Conservation (phyloP, 2,797 vertebrate species). For the Premnoplex brunnescens region DNA sequence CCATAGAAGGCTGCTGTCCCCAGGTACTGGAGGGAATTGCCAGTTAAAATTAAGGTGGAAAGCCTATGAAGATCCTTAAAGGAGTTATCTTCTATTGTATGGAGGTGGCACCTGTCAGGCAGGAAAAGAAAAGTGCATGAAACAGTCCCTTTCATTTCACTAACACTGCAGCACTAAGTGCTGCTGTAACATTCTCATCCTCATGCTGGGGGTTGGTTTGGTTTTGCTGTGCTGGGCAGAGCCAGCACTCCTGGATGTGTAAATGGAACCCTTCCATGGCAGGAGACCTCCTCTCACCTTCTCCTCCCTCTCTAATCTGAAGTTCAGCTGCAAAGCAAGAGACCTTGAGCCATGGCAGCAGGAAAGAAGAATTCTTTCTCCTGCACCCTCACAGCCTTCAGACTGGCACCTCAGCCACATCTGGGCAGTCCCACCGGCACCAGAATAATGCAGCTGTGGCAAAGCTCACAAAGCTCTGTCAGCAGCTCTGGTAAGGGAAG, state of each 20-base stretch:
- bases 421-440: background rate
- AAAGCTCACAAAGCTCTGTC: background rate
- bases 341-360: background rate
- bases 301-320: background rate
- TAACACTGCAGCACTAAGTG: background rate
- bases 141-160: background rate
- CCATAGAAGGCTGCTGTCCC: slow-evolving; percentile 63
- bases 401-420: background rate
- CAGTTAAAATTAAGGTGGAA: slow-evolving; percentile 80
- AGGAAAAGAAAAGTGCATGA: background rate
- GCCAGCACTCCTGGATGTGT: background rate
- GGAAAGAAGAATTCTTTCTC: background rate
- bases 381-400: background rate
- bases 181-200: background rate
- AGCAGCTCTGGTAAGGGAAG: background rate
- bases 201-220: rapidly evolving
- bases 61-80: slow-evolving; percentile 74
- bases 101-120: slow-evolving; percentile 72
- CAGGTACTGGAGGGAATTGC: slow-evolving; percentile 74
- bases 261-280: background rate
- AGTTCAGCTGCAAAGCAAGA: background rate
- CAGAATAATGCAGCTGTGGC: background rate
- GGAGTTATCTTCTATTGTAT: slow-evolving; percentile 73
- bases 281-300: background rate
- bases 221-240: background rate